Evolutionary conservation across 1,140 invertebrate species (phyloP).

Genomic region (Bursaphelenchus mucronatus): DNA sequence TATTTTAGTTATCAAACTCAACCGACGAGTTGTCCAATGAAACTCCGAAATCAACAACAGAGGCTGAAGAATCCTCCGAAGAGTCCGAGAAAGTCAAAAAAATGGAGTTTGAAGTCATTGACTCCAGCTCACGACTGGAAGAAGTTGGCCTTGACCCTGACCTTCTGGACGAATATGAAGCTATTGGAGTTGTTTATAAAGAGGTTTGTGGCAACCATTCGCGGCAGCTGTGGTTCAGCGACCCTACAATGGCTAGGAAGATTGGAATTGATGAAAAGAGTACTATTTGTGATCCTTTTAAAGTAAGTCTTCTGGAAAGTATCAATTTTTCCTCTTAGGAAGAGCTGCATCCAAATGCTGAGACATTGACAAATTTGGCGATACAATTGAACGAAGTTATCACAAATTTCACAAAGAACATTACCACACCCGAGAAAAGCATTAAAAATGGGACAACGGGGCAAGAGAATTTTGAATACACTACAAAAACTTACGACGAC

Average conservation of each 20-base stretch:
- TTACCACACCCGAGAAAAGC: neutral
- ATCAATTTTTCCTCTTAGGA: constrained; percentile 30
- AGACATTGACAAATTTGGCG: constrained; percentile 41
- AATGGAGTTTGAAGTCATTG: constrained; percentile 37
- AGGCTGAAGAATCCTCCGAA: neutral
- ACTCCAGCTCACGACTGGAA: constrained; percentile 24
- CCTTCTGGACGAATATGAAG: constrained; percentile 33
- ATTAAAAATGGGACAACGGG: neutral
- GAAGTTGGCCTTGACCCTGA: constrained; percentile 24
- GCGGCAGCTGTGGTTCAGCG: constrained; percentile 51
- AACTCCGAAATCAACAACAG: neutral
- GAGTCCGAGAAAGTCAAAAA: constrained; percentile 2
- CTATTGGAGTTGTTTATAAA: constrained; percentile 49
- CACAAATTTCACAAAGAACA: constrained; percentile 11
- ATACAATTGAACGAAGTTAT: constrained; percentile 35
- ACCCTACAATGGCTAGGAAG: constrained; percentile 48
- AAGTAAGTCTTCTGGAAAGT: constrained; percentile 31
- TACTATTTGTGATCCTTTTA: constrained; percentile 57
- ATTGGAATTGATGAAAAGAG: constrained; percentile 55
- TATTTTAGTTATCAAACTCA: neutral
- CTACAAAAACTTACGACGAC: neutral
- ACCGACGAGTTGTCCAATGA: neutral
- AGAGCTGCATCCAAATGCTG: constrained; percentile 48
- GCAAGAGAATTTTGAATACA: neutral
- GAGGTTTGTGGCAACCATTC: constrained; percentile 53